phyloP scores from a whole-genome alignment of 2,113 vertebrate genomes.

The Phainopepla nitens region DNA sequence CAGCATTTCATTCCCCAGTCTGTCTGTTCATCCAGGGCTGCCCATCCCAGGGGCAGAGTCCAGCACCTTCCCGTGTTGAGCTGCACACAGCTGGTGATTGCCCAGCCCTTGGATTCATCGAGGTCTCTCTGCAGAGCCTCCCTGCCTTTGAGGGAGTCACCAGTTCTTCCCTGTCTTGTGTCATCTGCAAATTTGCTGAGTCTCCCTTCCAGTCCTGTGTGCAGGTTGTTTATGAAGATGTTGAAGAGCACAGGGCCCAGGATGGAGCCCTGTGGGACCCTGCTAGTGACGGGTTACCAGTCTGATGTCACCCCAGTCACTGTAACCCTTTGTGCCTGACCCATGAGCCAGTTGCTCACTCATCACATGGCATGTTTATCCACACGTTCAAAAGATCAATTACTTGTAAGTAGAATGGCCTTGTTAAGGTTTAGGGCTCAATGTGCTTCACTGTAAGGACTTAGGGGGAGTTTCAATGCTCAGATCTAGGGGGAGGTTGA shows the following conservation, averaged over 20 bases:
- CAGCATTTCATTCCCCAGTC: neutral
- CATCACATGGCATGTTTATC: neutral
- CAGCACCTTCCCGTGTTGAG: accelerated
- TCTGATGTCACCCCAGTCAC: neutral
- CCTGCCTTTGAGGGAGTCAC: neutral
- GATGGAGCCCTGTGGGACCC: neutral
- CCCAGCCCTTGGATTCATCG: neutral
- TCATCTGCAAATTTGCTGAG: neutral
- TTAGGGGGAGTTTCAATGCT: neutral
- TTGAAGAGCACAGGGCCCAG: neutral
- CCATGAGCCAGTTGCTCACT: neutral
- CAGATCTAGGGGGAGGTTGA: neutral
- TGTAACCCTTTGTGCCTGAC: neutral
- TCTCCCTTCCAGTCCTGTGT: neutral
- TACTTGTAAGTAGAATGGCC: neutral
- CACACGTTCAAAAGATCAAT: neutral
- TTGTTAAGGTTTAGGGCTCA: neutral
- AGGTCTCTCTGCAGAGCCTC: neutral
- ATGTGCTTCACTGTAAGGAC: neutral
- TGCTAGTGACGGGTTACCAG: neutral
- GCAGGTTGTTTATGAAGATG: neutral
- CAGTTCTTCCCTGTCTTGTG: neutral
- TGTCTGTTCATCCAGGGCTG: neutral
- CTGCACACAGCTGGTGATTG: neutral
- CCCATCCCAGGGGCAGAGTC: too few species aligned